Percentiles rank a stretch among this genome's conserved stretches.
phyloP scores from a whole-genome alignment of 2,888 invertebrate species.

The Diaperis boleti region DNA sequence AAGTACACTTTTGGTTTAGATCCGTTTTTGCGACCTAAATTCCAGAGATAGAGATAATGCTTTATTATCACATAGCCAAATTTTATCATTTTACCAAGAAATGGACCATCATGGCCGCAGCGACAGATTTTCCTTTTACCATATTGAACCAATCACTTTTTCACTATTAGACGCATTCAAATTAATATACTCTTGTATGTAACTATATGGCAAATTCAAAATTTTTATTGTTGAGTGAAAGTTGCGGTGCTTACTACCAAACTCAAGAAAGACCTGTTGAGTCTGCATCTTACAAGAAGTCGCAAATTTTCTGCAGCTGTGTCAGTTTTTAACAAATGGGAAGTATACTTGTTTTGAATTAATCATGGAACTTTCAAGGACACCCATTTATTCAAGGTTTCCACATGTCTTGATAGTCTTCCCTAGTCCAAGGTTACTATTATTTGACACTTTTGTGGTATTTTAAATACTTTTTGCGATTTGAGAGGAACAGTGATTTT shows the following conservation, averaged over 20 bases:
- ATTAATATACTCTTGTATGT: constrained; percentile 8
- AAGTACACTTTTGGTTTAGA: constrained; percentile 61
- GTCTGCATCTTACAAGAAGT: constrained; percentile 1
- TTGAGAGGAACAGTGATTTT: too few relatives aligned
- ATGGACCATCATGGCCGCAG: constrained; percentile 13
- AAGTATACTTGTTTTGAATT: constrained; percentile 1
- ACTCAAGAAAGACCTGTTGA: neutral
- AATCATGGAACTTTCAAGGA: constrained; percentile 12
- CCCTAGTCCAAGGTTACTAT: constrained; percentile 14
- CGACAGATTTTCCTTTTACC: constrained; percentile 18
- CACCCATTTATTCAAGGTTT: neutral
- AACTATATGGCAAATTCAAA: constrained; percentile 5
- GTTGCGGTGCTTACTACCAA: neutral
- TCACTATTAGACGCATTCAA: constrained; percentile 21
- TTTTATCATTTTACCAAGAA: constrained; percentile 31
- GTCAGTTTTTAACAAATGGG: neutral
- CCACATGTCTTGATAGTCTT: constrained; percentile 10
- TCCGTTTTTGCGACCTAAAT: constrained; percentile 66
- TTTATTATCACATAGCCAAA: constrained; percentile 48
- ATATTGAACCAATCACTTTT: constrained; percentile 33
- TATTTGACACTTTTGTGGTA: constrained; percentile 6
- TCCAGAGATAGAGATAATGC: constrained; percentile 57
- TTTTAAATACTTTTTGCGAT: neutral
- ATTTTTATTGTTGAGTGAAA: constrained; percentile 14
- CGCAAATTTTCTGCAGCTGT: constrained; percentile 12